Conservation (phyloP, 2,113 vertebrate species). For the Pteronura brasiliensis region DNA sequence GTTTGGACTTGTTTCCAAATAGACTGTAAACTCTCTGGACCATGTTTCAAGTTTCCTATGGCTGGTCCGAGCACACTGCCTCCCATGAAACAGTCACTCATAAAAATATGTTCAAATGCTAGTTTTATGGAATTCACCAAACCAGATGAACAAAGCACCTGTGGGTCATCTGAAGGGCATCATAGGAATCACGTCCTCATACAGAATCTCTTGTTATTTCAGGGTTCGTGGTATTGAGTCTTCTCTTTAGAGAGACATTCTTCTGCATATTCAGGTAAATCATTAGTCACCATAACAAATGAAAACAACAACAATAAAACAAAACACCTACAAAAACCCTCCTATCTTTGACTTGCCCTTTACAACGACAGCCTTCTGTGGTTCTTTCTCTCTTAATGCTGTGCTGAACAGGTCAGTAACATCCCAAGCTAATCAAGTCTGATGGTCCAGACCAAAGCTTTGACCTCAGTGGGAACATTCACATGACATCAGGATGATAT, state of each 20-base stretch:
- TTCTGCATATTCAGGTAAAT: neutral
- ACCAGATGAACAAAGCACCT: neutral
- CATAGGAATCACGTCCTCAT: neutral
- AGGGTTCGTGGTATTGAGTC: neutral
- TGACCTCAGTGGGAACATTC: neutral
- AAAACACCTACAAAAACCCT: too few relatives aligned
- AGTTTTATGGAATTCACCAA: neutral
- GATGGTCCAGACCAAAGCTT: neutral
- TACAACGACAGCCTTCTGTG: neutral
- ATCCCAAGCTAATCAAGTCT: neutral
- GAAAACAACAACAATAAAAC: neutral
- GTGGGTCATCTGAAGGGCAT: neutral
- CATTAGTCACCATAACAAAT: neutral
- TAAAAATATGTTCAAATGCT: neutral
- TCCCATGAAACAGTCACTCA: neutral
- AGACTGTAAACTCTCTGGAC: neutral
- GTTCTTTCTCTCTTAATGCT: neutral
- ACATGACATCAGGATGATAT: neutral
- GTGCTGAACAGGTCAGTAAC: neutral
- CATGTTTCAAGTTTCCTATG: neutral
- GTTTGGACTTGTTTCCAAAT: neutral
- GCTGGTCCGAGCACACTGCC: neutral
- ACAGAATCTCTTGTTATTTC: neutral
- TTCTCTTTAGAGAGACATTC: neutral
- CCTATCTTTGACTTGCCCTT: neutral